Conservation (phyloP, 2,113 vertebrate species). For the Neolamprologus ventralis region DNA sequence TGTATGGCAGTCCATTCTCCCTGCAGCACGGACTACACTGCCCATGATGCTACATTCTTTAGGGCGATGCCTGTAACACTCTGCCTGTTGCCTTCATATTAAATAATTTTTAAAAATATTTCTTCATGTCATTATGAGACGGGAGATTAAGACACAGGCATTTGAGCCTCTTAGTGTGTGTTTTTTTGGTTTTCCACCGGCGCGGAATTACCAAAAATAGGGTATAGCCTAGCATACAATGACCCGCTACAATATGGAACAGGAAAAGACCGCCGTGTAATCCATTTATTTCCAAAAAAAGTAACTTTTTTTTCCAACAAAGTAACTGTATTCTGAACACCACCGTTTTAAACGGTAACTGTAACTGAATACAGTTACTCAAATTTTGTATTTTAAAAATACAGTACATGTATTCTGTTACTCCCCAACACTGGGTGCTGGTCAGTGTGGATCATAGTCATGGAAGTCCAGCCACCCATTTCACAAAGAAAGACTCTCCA, state of each 20-base stretch:
- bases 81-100: neutral
- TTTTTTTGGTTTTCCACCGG: rapidly evolving
- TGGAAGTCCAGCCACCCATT: neutral
- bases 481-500: neutral
- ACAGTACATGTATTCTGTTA: rapidly evolving
- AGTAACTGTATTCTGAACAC: rapidly evolving
- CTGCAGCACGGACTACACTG: neutral
- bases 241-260: neutral
- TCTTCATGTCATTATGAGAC: neutral
- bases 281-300: neutral
- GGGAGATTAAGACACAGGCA: rapidly evolving
- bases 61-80: rapidly evolving
- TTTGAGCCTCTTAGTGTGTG: neutral
- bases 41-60: rapidly evolving
- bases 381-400: rapidly evolving
- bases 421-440: neutral
- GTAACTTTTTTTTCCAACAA: neutral
- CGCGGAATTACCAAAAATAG: neutral
- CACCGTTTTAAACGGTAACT: rapidly evolving
- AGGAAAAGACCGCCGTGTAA: neutral
- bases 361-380: neutral
- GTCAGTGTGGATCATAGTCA: neutral
- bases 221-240: neutral
- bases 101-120: rapidly evolving
- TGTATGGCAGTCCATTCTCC: rapidly evolving